Percentiles rank a stretch among this genome's conserved stretches.
Conservation (phyloP, 64 coral and sea anemone genomes). For the Actinia equina region DNA sequence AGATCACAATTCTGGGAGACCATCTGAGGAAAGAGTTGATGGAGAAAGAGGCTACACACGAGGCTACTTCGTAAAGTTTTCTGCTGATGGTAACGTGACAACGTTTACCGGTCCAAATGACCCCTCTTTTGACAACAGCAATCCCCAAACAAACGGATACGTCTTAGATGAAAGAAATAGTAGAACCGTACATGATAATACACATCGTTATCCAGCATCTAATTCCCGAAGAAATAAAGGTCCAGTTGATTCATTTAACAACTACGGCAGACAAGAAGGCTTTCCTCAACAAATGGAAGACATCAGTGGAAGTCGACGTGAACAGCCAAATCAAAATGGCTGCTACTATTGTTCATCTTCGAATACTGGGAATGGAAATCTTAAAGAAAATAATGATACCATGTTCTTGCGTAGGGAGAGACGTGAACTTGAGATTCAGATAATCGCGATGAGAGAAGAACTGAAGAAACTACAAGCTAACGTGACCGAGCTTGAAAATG, state of each 20-base stretch:
- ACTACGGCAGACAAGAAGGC: background rate
- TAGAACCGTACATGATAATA: background rate
- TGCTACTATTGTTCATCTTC: background rate
- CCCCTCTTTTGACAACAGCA: background rate
- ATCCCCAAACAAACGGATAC: background rate
- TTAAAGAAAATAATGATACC: conserved; percentile 36
- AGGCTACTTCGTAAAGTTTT: background rate
- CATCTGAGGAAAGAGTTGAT: background rate
- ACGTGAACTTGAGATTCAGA: conserved; percentile 59
- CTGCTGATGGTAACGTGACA: background rate
- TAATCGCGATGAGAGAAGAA: conserved; percentile 44
- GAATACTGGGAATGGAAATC: background rate
- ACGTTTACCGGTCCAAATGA: background rate
- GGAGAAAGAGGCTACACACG: background rate
- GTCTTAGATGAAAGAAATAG: background rate
- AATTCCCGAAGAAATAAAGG: background rate
- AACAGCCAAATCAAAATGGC: background rate
- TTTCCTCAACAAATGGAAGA: background rate
- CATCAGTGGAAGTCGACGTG: background rate
- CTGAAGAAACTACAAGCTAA: conserved; percentile 61
- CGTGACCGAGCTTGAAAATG: conserved; percentile 58
- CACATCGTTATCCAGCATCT: background rate
- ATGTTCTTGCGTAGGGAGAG: conserved; percentile 56
- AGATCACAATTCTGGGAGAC: background rate
- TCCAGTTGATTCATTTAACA: background rate